These are phyloP conservation scores for Thunnus thynnus DNA, from an alignment of 2,113 vertebrate genomes.

Conservation along the genomic window DNA sequence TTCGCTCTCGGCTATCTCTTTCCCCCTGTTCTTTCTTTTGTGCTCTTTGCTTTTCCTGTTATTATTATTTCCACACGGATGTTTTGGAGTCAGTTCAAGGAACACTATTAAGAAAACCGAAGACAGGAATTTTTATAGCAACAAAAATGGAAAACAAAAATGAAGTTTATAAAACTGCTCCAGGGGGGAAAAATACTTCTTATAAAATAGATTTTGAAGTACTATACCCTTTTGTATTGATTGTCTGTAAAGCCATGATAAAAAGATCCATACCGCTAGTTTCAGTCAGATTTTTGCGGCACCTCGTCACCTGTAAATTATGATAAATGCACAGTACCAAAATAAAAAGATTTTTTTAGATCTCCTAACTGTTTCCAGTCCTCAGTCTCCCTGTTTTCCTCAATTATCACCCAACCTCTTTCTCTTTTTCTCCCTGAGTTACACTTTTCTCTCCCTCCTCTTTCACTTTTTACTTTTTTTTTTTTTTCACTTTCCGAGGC, in stretches of 20 bases:
- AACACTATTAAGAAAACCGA: constrained; percentile 36
- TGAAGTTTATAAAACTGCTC: constrained; percentile 27
- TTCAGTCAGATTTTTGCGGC: no score
- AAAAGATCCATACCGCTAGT: no score
- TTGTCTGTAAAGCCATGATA: not conserved
- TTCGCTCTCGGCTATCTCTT: constrained; percentile 39
- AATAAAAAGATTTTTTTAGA: not conserved
- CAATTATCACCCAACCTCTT: constrained; percentile 13
- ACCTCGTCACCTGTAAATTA: not conserved
- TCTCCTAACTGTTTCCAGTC: constrained; percentile 29
- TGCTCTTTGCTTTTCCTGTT: constrained; percentile 57
- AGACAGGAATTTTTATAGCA: constrained; percentile 43
- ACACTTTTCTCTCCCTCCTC: not conserved
- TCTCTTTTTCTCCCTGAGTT: not conserved
- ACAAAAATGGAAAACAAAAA: constrained; percentile 34
- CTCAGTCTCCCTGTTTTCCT: constrained; percentile 1
- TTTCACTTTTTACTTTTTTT: not conserved
- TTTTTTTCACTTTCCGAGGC: not conserved
- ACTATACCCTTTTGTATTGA: not conserved
- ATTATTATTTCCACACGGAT: constrained; percentile 66
- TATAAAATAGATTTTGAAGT: not conserved
- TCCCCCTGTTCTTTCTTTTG: constrained; percentile 31
- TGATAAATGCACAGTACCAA: not conserved
- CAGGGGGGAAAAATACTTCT: not conserved
- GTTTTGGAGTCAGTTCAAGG: constrained; percentile 61